Base-by-base conservation (phyloP, 1,140 invertebrate species). In the Microplitis mediator region DNA sequence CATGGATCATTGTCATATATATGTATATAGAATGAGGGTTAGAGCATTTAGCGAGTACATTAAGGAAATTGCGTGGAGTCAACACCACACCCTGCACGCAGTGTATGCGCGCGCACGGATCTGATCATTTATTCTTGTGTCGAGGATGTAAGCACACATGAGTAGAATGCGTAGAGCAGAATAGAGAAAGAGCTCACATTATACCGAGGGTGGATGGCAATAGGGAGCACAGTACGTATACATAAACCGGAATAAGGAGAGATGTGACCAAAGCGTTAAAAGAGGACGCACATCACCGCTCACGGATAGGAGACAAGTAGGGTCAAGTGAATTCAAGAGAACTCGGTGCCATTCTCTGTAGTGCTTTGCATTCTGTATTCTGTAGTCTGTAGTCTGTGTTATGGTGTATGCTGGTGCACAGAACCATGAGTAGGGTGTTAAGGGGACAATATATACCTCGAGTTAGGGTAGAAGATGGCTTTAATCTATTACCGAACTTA, bases 291-390 rank as follows among this genome's bases (percentile, higher is more conserved):
- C 23, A 23, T 23, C 23, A 23, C 23, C 23, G 23, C 23, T 23
- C 23, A 23, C 39, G 60, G 14, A 50, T 54, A 62, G 63, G 79
- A 81, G 80, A 80, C 78, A 82, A 82, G 80, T 82, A 84, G 84
- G 85, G 85, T 87, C 85, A 85, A 87, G 84, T 82, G 84, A 85
- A 82, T 79, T 81, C 82, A 83, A 84, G 80, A 80, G 80, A 81
- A 80, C n/a, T 54, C n/a, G 16, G 52, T 11, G n/a, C 4, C 52
- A 54, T 23, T 54, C 4, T 50, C 6, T 54, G n/a, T 54, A 13
- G 9, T 14, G 13, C n/a, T 54, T 13, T 54, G 77, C 82, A 82
- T 79, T 76, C 39, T 73, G 77, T 68, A 50, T 35, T 39, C 56
- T 39, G 6, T 5, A 31, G 9, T 23, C 23, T 23, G 23, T 23